Conservation (phyloP, 1,140 invertebrate genomes). For the Drosophila parvula region DNA sequence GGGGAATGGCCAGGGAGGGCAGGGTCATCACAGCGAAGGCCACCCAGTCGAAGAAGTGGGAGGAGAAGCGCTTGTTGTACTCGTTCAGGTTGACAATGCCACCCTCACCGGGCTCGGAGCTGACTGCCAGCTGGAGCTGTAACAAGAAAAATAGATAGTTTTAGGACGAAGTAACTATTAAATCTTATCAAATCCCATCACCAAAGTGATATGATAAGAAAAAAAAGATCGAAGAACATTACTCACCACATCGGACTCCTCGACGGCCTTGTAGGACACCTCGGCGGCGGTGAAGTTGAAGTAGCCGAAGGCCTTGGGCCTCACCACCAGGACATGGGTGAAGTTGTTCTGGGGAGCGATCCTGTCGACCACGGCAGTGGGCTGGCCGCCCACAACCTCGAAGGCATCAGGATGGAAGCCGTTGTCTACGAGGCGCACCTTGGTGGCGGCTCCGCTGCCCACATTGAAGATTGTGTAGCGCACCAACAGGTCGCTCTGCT, state of each 20-base stretch:
- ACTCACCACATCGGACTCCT: slow-evolving; percentile 89
- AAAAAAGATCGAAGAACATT: no score
- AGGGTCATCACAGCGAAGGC: slow-evolving; percentile 98
- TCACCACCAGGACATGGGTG: slow-evolving; percentile 95
- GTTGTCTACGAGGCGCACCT: slow-evolving; percentile 94
- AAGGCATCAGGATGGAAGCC: slow-evolving; percentile 96
- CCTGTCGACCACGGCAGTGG: slow-evolving; percentile 92
- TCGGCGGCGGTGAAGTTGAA: slow-evolving; percentile 99
- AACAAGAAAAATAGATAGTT: slow-evolving; percentile 84
- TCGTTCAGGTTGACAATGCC: slow-evolving; percentile 97
- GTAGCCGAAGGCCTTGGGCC: slow-evolving; percentile 95
- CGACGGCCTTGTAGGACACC: slow-evolving; percentile 93
- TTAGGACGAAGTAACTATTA: background rate
- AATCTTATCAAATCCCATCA: background rate
- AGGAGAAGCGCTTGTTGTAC: slow-evolving; percentile 99
- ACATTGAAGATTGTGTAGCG: slow-evolving; percentile 95
- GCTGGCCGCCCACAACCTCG: slow-evolving; percentile 92
- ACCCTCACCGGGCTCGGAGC: slow-evolving; percentile 98
- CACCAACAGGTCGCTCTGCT: slow-evolving; percentile 98
- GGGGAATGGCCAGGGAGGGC: slow-evolving; percentile 97
- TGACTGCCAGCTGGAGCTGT: slow-evolving; percentile 92
- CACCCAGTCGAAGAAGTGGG: slow-evolving; percentile 98
- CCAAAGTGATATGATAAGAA: background rate
- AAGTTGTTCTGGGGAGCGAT: slow-evolving; percentile 97
- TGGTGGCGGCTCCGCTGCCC: slow-evolving; percentile 93